Evolutionary conservation across 2,113 vertebrate species (phyloP).

Genomic region (Chiloscyllium plagiosum): DNA sequence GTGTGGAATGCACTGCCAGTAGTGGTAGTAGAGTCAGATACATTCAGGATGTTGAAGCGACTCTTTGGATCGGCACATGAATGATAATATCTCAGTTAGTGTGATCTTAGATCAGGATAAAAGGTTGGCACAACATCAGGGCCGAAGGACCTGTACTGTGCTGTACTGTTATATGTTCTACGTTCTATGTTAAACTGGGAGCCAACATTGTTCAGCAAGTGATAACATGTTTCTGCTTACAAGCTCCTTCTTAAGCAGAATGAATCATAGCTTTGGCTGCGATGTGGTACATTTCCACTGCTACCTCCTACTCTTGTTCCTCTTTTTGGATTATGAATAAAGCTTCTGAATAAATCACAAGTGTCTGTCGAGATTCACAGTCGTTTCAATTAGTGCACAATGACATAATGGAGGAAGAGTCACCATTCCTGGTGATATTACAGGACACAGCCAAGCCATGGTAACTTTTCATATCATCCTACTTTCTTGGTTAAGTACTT

Average conservation of each 20-base stretch:
- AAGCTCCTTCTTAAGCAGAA: background rate
- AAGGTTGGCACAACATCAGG: too few relatives aligned
- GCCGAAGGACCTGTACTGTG: too few relatives aligned
- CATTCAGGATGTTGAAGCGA: too few relatives aligned
- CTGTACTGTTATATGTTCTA: too few relatives aligned
- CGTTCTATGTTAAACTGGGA: background rate
- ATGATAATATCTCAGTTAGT: too few relatives aligned
- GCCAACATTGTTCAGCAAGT: background rate
- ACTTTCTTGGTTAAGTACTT: background rate
- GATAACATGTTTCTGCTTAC: background rate
- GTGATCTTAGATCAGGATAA: too few relatives aligned
- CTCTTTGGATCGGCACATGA: too few relatives aligned
- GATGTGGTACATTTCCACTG: conserved; percentile 12
- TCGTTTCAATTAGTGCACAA: conserved; percentile 37
- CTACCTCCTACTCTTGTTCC: background rate
- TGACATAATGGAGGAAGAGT: background rate
- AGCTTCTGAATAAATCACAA: conserved; percentile 1
- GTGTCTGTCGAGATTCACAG: conserved; percentile 31
- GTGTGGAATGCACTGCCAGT: too few relatives aligned
- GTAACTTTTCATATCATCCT: background rate
- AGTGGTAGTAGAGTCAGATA: too few relatives aligned
- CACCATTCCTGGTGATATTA: background rate
- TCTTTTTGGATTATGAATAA: background rate
- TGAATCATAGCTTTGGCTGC: background rate
- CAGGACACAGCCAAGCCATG: background rate